Evolutionary conservation across 2,888 invertebrate species (phyloP), one percentile per base, ranked within the genome.

Genomic region (Anagyrus pseudococci): DNA sequence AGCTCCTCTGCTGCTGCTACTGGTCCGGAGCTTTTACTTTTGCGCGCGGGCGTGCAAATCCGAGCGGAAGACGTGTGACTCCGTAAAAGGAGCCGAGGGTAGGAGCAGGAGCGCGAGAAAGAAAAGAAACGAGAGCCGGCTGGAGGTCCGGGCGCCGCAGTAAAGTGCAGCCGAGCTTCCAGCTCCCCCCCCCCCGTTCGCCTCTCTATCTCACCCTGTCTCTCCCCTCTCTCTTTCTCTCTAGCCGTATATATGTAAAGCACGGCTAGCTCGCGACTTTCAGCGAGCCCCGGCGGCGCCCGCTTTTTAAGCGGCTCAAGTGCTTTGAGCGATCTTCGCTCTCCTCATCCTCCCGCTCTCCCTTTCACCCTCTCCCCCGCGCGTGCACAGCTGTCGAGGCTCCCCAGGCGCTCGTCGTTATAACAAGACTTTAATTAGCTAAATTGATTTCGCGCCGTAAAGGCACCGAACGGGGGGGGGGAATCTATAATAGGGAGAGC

Each of bases 391-490:
- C 26, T n/a, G 25, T 17, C 26, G 10, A 8, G 8, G 2, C 8
- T 15, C 26, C 29, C 22, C 29, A 33, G 4, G 7, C 13, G 26
- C 52, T 48, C 53, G 53, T 59, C 53, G 22, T 57, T 57, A 48
- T 60, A 62, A 66, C 59, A 54, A 62, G 62, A 57, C 59, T 62
- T 59, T 62, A 66, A 66, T 62, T 59, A 59, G 59, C 59, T 62
- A 62, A 66, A 66, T 59, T 66, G 66, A 66, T 62, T 66, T 54
- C 41, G 52, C 44, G 48, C 43, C 40, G 43, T 64, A 60, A 55
- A 64, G 52, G 47, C 49, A 50, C 17, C 22, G 54, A 8, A 19
- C 17, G 2, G 4, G 15, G 10, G 29, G 8, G 15, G 33, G 47
- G 46, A 54, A 62, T 58, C 52, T 59, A 56, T 64, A 64, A 58